These are phyloP conservation scores for Petrocephalus sullivani DNA, from an alignment of 2,797 vertebrate genomes.

Conservation along the genomic window DNA sequence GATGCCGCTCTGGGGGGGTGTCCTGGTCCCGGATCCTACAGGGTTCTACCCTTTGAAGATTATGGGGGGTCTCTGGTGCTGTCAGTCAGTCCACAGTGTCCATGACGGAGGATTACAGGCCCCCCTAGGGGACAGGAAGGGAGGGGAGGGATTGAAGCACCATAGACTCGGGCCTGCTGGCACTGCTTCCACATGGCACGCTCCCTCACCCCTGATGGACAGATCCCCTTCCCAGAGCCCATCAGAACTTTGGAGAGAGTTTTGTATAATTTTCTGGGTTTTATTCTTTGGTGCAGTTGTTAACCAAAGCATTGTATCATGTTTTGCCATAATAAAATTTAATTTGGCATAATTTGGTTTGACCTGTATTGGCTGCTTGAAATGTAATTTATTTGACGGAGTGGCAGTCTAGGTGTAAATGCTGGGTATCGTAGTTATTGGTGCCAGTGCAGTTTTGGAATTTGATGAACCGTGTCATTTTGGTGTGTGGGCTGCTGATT, in stretches of 20 bases:
- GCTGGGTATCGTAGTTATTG: not conserved
- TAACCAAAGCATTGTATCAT: not conserved
- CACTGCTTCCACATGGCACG: not conserved
- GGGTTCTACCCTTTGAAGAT: conserved; percentile 30
- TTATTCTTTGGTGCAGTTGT: not conserved
- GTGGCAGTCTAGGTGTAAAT: not conserved
- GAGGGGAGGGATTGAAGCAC: not conserved
- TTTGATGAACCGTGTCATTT: not conserved
- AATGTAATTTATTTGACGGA: not conserved
- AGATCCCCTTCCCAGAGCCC: not conserved
- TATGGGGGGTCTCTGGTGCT: conserved; percentile 8
- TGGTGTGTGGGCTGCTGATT: not conserved
- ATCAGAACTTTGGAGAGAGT: not conserved
- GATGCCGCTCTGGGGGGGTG: not conserved
- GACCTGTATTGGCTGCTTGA: not conserved
- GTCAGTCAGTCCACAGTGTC: not conserved
- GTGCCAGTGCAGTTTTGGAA: not conserved
- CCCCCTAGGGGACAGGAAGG: not conserved
- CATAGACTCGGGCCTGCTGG: not conserved
- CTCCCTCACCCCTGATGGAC: not conserved
- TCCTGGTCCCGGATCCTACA: not conserved
- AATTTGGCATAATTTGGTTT: not conserved
- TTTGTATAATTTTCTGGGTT: not conserved
- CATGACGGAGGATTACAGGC: not conserved
- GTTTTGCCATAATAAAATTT: not conserved